A percentile compares a stretch with the other conserved stretches of the same genome.
phyloP scores from a whole-genome alignment of 2,888 invertebrate genomes.

The Subacronicta megacephala region DNA sequence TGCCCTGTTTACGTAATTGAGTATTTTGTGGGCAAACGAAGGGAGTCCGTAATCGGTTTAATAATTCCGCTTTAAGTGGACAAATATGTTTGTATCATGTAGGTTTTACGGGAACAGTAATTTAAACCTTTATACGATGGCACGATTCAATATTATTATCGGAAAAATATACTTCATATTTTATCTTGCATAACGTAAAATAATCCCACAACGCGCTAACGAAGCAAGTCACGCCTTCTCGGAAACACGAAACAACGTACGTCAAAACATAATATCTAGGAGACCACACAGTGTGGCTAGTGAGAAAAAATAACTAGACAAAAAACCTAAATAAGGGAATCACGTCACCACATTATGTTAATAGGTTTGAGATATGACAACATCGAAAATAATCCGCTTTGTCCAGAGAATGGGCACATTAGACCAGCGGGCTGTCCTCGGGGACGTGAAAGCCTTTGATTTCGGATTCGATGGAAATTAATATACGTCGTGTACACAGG shows the following conservation, averaged over 20 bases:
- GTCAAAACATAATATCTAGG: constrained; percentile 61
- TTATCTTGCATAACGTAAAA: constrained; percentile 63
- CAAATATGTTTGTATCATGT: constrained; percentile 55
- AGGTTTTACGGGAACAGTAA: constrained; percentile 51
- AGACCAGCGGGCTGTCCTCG: constrained; percentile 70
- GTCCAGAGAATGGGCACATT: constrained; percentile 81
- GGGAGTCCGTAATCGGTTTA: constrained; percentile 74
- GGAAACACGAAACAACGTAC: constrained; percentile 54
- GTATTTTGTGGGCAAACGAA: constrained; percentile 78
- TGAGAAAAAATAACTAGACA: constrained; percentile 68
- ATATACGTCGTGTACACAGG: constrained; percentile 69
- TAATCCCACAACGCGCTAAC: constrained; percentile 51
- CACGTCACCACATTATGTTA: constrained; percentile 85
- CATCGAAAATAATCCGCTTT: constrained; percentile 87
- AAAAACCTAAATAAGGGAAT: constrained; percentile 77
- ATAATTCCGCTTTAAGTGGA: constrained; percentile 75
- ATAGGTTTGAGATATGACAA: constrained; percentile 84
- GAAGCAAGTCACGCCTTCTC: constrained; percentile 58
- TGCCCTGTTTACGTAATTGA: constrained; percentile 83
- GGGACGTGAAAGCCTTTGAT: constrained; percentile 84
- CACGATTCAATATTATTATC: constrained; percentile 24
- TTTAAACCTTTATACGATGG: constrained; percentile 18
- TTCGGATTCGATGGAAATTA: constrained; percentile 85
- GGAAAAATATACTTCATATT: constrained; percentile 58
- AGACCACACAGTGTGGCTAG: constrained; percentile 79